These are phyloP conservation scores for Propsilocerus akamusi DNA, from an alignment of 1,140 invertebrate species.

Conservation along the genomic window DNA sequence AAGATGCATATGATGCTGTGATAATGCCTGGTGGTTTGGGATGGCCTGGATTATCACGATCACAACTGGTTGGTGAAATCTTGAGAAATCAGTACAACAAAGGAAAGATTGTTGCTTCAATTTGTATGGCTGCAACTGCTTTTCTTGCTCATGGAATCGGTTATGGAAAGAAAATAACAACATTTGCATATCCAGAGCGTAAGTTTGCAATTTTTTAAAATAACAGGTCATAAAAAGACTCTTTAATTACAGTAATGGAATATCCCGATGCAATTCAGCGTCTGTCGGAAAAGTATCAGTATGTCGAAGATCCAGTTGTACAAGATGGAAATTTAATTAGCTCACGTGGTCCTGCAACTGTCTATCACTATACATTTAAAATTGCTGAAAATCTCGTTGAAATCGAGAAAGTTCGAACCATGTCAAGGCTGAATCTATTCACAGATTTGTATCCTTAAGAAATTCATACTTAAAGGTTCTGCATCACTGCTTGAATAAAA, in stretches of 20 bases:
- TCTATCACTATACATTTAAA: constrained; percentile 77
- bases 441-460: no score
- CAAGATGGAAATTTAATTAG: constrained; percentile 82
- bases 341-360: constrained; percentile 78
- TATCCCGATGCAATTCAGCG: constrained; percentile 72
- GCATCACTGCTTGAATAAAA: no score
- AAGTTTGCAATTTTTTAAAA: no score
- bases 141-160: constrained; percentile 74
- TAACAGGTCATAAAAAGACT: no score
- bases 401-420: no score
- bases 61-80: constrained; percentile 49
- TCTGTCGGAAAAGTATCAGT: constrained; percentile 38
- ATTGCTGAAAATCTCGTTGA: constrained; percentile 62
- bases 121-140: constrained; percentile 83
- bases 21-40: constrained; percentile 88
- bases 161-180: constrained; percentile 65
- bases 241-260: no score
- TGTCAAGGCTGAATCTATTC: no score
- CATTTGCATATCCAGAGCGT: no score
- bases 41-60: constrained; percentile 57
- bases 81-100: constrained; percentile 59
- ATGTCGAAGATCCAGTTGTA: constrained; percentile 52
- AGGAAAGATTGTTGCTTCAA: constrained; percentile 67
- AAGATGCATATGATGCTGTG: constrained; percentile 30
- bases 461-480: no score